Evolutionary conservation across 2,888 invertebrate species (phyloP), one percentile per base, ranked within the genome.

Genomic region (Odontomyia ornata): DNA sequence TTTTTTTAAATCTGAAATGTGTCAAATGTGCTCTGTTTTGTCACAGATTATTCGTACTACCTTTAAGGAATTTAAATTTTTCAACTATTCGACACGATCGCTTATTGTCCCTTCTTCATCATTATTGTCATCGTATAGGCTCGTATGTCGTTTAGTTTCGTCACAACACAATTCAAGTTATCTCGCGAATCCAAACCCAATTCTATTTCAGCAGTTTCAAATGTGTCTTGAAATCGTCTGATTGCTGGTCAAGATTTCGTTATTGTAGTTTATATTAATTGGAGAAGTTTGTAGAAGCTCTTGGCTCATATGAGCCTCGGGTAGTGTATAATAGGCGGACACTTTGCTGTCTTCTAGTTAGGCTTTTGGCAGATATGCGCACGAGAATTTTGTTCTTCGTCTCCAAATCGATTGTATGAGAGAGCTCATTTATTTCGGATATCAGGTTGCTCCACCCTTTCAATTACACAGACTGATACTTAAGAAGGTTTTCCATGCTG

Each of bases 281-380:
- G 82, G 84, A 28, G 86, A 83, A 27, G 83, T 83, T 79, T 89
- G 89, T 77, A 89, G 82, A 76, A 82, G 82, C 57, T 86, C 86
- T 30, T 88, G 88, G 73, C 89, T 89, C 79, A 90, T 43, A 21
- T 67, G 72, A 1, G 91, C 84, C 84, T 93, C 93, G 2, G 93
- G 93, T 13, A 95, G 95, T 67, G 95, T 95, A 87, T 94, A 95
- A 86, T 95, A 95, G 73, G 95, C 90, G 71, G 93, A 93, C 82
- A 91, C 88, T 84, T 89, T 91, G 85, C 93, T 93, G 81, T 91
- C 91, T 67, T 81, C 81, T 73, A n/a, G n/a, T n/a, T n/a, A 80
- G 78, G 60, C 81, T 80, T 77, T 81, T 81, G 0, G 81, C 75
- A 64, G 85, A 83, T 79, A 83, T 84, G 77, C 84, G 83, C 47